Evolutionary conservation across 2,888 invertebrate genomes (phyloP), one percentile per base, ranked within the genome.

Genomic region (Eilema griseolum): DNA sequence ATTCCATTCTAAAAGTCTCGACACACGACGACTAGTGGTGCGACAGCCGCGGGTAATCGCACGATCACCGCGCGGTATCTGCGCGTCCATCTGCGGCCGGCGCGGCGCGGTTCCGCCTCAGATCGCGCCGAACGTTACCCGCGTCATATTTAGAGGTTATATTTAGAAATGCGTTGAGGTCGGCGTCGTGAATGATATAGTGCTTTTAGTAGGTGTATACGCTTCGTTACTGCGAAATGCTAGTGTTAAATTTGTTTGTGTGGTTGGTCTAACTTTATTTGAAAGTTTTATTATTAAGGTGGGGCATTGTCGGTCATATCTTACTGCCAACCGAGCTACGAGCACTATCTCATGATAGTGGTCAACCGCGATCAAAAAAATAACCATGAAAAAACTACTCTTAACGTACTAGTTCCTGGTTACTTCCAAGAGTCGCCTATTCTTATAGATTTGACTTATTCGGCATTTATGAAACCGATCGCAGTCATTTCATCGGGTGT

Each of bases 31-130:
- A 71, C 37, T 61, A 60, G 67, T 65, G 57, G 65, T 67, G 62
- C 71, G 68, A 68, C 71, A 80, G 73, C 61, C 63, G 52, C 65
- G n/a, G 67, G 52, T 63, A 61, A 78, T 76, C 76, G 72, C 68
- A 66, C 74, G 76, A 78, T 72, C 71, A 31, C 20, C 5, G 26
- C 26, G 23, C 23, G 61, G 61, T 72, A 72, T 72, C 71, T 65
- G 46, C 57, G 62, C 71, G 62, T 68, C 61, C 56, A 72, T 72
- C 71, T 72, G 24, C 28, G 28, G 57, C 20, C 52, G 65, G 24
- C 65, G 61, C 66, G 62, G 57, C 31, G 63, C 67, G 23, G 71
- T 71, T 68, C 68, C 71, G 71, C 68, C n/a, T 72, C 61, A 59
- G 52, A 31, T 64, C 69, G 64, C 64, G 23, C 69, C 69, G 59